Percentiles rank a stretch among this genome's conserved stretches.
Evolutionary conservation across 1,140 invertebrate genomes (phyloP).

Genomic region (Ceratitis capitata): DNA sequence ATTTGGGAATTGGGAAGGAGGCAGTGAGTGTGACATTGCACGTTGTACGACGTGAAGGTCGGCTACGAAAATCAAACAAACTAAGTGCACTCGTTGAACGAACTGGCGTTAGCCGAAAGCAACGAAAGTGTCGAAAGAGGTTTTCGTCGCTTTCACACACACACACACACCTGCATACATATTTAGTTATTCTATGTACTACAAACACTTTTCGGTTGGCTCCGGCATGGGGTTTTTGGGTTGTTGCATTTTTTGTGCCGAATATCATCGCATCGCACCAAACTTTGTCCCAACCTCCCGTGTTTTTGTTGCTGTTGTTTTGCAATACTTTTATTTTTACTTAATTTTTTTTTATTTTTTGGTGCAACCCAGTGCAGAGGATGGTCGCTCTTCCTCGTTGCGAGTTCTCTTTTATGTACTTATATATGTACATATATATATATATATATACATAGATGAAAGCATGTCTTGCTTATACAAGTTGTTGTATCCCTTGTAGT

Average conservation of each 20-base stretch:
- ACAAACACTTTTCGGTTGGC: neutral
- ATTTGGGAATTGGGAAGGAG: too few species aligned
- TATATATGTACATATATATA: too few species aligned
- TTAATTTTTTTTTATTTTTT: neutral
- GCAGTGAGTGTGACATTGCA: neutral
- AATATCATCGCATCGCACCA: slow-evolving; percentile 16
- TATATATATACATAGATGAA: too few species aligned
- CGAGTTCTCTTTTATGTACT: neutral
- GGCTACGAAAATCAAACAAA: slow-evolving; percentile 7
- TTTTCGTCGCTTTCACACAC: neutral
- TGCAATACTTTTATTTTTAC: neutral
- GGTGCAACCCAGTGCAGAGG: neutral
- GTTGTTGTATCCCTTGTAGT: neutral
- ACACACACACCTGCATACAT: neutral
- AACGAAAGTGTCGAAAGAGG: slow-evolving; percentile 8
- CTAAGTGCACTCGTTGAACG: neutral
- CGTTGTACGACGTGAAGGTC: neutral
- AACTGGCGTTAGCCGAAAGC: neutral
- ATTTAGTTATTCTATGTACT: neutral
- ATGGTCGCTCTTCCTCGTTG: neutral
- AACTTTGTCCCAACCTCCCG: slow-evolving; percentile 1
- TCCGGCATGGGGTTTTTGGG: slow-evolving; percentile 4
- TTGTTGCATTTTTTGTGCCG: slow-evolving; percentile 31
- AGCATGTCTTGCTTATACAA: neutral
- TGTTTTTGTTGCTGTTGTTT: neutral